phyloP scores from a whole-genome alignment of 2,888 invertebrate species.

The Crematogaster levior region DNA sequence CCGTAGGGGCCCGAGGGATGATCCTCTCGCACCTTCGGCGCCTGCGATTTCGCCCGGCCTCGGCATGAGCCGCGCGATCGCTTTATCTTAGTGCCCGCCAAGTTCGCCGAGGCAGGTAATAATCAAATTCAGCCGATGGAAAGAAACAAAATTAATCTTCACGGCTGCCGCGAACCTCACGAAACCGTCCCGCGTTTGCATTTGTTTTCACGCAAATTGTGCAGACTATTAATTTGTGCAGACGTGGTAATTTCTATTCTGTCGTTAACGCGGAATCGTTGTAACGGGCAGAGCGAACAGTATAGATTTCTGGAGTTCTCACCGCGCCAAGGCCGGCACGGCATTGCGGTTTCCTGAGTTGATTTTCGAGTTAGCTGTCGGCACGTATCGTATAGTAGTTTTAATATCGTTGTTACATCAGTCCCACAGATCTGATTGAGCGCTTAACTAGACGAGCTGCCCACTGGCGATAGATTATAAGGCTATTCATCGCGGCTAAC shows the following conservation, averaged over 20 bases:
- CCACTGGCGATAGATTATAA: slow-evolving; percentile 45
- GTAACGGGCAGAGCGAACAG: too few species aligned
- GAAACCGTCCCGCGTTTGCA: slow-evolving; percentile 45
- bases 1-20: slow-evolving; percentile 44
- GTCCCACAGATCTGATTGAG: slow-evolving; percentile 38
- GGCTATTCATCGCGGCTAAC: slow-evolving; percentile 46
- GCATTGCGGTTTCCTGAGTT: slow-evolving; percentile 34
- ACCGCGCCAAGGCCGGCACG: neutral
- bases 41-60: slow-evolving; percentile 38
- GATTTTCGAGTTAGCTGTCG: slow-evolving; percentile 51
- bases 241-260: slow-evolving; percentile 41
- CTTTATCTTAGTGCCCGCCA: slow-evolving; percentile 46
- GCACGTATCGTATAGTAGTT: slow-evolving; percentile 43
- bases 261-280: slow-evolving; percentile 5
- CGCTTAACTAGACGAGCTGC: slow-evolving; percentile 49
- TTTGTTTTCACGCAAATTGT: slow-evolving; percentile 52
- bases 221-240: slow-evolving; percentile 46
- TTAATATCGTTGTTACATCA: slow-evolving; percentile 49
- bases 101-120: slow-evolving; percentile 37
- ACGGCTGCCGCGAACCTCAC: slow-evolving; percentile 43
- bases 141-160: slow-evolving; percentile 51
- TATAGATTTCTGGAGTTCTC: slow-evolving; percentile 5
- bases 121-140: slow-evolving; percentile 51
- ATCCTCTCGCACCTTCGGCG: slow-evolving; percentile 51
- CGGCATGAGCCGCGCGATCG: slow-evolving; percentile 46